phyloP scores from a whole-genome alignment of 2,113 vertebrate genomes.

The rat (Rattus norvegicus) region GRCr8 NC_086031.1:42532501-42533000 shows the following conservation, averaged over 20 bases:
- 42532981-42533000: conserved; percentile 84
- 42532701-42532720: conserved; percentile 13
- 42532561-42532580: no score
- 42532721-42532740: conserved; percentile 44
- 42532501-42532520: no score
- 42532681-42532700: conserved; percentile 42
- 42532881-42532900: conserved; percentile 80
- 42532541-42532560: no score
- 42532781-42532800: conserved; percentile 68
- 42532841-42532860: conserved; percentile 78
- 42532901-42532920: conserved; percentile 66
- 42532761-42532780: conserved; percentile 63
- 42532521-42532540: no score
- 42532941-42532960: conserved; percentile 64
- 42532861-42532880: conserved; percentile 67
- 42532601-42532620: not conserved
- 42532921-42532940: not conserved
- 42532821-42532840: conserved; percentile 67
- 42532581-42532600: no score
- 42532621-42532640: not conserved
- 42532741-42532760: conserved; percentile 65
- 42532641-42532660: not conserved
- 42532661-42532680: conserved; percentile 37
- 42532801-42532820: conserved; percentile 78
- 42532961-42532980: conserved; percentile 80